Base-by-base conservation (phyloP, 64 coral and sea anemone species). In the Stichodactyla mertensii region DNA sequence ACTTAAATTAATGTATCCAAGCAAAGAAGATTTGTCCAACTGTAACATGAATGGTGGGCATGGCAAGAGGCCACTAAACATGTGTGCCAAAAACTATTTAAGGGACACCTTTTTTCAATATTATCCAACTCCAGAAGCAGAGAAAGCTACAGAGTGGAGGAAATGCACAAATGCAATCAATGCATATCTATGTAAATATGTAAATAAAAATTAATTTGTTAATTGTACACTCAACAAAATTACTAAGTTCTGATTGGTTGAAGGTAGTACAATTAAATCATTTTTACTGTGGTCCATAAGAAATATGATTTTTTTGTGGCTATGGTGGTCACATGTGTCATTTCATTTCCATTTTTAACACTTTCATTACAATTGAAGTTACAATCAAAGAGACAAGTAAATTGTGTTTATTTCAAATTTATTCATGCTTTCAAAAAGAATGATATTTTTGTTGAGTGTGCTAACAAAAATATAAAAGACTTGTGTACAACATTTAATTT, bases 121-220 rank as follows among this genome's bases (percentile, higher is more conserved):
- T 27, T 85, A 85, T 64, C 55, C 55, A 4, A 61, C 59, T 10
- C n/a, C 57, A 6, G 23, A 60, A 45, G 58, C n/a, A 5, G 57
- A 61, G 2, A 60, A 52, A 66, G 20, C 27, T 28, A 61, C 3
- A 11, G 83, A 85, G 10, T 85, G 83, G 83, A 85, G 7, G 26
- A 85, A 85, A 52, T 61, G 56, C 22, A 85, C 58, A 22, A 85
- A 64, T 31, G n/a, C 83, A 16, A 11, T 84, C 2, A 84, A 85
- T 62, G 16, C 18, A 18, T 51, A 28, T 51, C 83, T 85, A 12
- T 61, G 83, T 19, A 85, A 36, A 85, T 85, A 80, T 80, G 77
- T 80, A 80, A 80, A 80, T 54, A 80, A 36, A 80, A 70, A 70
- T 9, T 70, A 70, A 22, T 59, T 59, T 59, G 57, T 15, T 58